A percentile compares a stretch with the other conserved stretches of the same genome.
These are phyloP conservation scores for Sebastes aleutianus DNA, from an alignment of 2,797 vertebrate genomes.

Conservation along the genomic window DNA sequence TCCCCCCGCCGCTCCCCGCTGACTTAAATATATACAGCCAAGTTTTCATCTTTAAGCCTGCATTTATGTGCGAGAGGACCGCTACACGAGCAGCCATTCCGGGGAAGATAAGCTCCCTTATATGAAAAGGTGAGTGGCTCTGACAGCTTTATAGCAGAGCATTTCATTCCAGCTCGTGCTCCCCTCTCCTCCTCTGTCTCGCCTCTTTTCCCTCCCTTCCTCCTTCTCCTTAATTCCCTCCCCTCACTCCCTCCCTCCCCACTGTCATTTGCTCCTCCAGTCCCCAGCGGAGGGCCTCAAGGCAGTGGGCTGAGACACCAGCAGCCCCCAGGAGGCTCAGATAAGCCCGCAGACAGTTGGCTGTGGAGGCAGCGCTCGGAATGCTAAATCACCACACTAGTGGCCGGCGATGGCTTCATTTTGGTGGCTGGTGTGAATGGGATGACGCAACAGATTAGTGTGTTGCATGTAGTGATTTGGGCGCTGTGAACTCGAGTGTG, in stretches of 20 bases:
- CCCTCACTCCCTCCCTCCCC: conserved; percentile 7
- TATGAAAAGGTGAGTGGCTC: conserved; percentile 74
- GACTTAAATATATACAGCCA: conserved; percentile 68
- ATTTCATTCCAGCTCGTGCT: conserved; percentile 66
- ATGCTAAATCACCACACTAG: conserved; percentile 59
- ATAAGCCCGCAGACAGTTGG: conserved; percentile 68
- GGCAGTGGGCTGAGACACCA: conserved; percentile 67
- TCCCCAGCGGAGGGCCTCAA: conserved; percentile 57
- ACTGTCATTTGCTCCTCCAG: conserved; percentile 60
- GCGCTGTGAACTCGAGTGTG: background rate
- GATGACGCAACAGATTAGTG: conserved; percentile 5
- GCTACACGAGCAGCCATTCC: conserved; percentile 60
- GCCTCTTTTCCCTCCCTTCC: conserved; percentile 8
- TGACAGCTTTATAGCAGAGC: conserved; percentile 77
- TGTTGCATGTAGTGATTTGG: background rate
- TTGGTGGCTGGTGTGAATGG: conserved; percentile 16
- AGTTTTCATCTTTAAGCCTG: conserved; percentile 72
- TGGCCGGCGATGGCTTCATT: conserved; percentile 50
- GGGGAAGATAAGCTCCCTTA: conserved; percentile 70
- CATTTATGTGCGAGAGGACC: conserved; percentile 66
- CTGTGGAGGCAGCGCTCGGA: conserved; percentile 48
- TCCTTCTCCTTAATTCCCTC: background rate
- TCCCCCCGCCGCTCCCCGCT: conserved; percentile 21
- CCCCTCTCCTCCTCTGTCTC: conserved; percentile 43
- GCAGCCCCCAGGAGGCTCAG: conserved; percentile 64